Conservation (phyloP, 1,140 invertebrate genomes). For the honey bee (Apis mellifera) region Amel_HAv3.1 CM009940.2:6248001-6248500, state of each 20-base stretch:
- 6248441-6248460: neutral
- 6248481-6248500: neutral
- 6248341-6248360: neutral
- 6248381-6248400: neutral
- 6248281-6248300: neutral
- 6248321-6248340: conserved; percentile 14
- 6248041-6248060: conserved; percentile 41
- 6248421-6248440: neutral
- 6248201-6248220: conserved; percentile 35
- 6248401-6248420: conserved; percentile 14
- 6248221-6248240: conserved; percentile 14
- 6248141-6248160: neutral
- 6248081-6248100: conserved; percentile 35
- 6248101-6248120: neutral
- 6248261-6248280: conserved; percentile 54
- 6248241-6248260: conserved; percentile 17
- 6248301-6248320: conserved; percentile 15
- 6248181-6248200: neutral
- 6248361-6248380: neutral
- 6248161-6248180: neutral
- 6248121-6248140: neutral
- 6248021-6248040: conserved; percentile 65
- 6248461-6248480: neutral
- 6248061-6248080: conserved; percentile 61
- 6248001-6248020: conserved; percentile 10